These are phyloP conservation scores for Enteromius unitaeniatus DNA, from an alignment of 2,797 vertebrate genomes.

Conservation along the genomic window DNA sequence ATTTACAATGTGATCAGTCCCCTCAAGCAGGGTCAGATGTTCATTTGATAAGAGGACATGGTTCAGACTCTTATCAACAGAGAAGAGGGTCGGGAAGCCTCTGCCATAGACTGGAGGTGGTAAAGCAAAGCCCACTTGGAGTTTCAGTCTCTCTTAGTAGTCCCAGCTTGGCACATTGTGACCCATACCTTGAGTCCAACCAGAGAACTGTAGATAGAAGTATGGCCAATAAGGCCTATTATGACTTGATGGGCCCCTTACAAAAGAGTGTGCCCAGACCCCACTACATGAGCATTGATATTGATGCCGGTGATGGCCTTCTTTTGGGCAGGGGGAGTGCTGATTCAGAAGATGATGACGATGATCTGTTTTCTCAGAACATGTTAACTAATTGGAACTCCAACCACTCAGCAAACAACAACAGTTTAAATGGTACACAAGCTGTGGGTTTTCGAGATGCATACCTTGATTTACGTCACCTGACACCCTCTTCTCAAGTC, in stretches of 20 bases:
- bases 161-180: conserved; percentile 79
- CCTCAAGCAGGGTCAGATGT: conserved; percentile 60
- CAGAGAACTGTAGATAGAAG: conserved; percentile 58
- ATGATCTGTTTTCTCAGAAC: conserved; percentile 69
- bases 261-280: conserved; percentile 74
- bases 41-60: conserved; percentile 62
- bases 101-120: conserved; percentile 28
- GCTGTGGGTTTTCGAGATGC: conserved; percentile 67
- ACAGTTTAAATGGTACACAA: conserved; percentile 77
- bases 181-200: conserved; percentile 78
- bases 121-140: conserved; percentile 72
- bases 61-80: conserved; percentile 44
- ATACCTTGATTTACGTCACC: conserved; percentile 74
- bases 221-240: conserved; percentile 69
- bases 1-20: conserved; percentile 66
- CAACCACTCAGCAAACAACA: conserved; percentile 91
- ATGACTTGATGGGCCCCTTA: conserved; percentile 70
- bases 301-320: conserved; percentile 77
- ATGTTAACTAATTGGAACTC: conserved; percentile 85
- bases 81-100: conserved; percentile 50
- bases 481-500: conserved; percentile 61
- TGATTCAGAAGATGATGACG: conserved; percentile 62
- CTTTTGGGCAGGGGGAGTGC: conserved; percentile 66
- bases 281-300: conserved; percentile 77
- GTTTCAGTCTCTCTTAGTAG: conserved; percentile 77